Evolutionary conservation across 2,888 invertebrate genomes (phyloP), one percentile per base, ranked within the genome.

Genomic region (Aspidiotus rigidus): DNA sequence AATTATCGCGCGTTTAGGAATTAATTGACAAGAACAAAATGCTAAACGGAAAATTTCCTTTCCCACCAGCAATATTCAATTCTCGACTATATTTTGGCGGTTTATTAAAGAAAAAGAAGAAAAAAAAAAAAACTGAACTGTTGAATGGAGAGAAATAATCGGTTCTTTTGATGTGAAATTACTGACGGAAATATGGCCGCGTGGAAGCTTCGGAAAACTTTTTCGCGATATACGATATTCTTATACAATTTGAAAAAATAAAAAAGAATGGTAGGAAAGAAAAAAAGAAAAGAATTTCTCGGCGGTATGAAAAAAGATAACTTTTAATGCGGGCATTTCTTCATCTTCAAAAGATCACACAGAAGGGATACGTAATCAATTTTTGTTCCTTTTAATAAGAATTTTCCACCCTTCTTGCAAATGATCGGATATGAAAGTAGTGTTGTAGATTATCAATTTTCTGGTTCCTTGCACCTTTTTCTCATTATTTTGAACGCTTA

Each of bases 401-500:
- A 62, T 69, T 70, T 67, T 69, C 63, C 59, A 55, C 63, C 69
- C 69, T 69, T 69, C 62, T 69, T 62, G 69, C 69, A 69, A 69
- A 69, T 69, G 69, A 69, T 69, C 62, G 69, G 62, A 69, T 69
- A 69, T 69, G 69, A 69, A 69, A 69, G 66, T 66, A 66, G 66
- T 66, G 66, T 66, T 66, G 66, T 66, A 66, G 66, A 69, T 69
- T 69, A 69, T 62, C 69, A 69, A 69, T 69, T 69, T 69, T 69
- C 69, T 69, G 69, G 62, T 69, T 69, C 69, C 69, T 69, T 62
- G 69, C 69, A 62, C 69, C 69, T 69, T 69, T 69, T 69, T 69
- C 69, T 69, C 69, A 69, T 69, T 69, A 69, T 69, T 66, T 66
- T 66, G 59, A 66, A 66, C 59, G 66, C 66, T 57, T 55, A 17